Base-by-base conservation (phyloP, 2,888 invertebrate species). In the Callyntrura sp. region DNA sequence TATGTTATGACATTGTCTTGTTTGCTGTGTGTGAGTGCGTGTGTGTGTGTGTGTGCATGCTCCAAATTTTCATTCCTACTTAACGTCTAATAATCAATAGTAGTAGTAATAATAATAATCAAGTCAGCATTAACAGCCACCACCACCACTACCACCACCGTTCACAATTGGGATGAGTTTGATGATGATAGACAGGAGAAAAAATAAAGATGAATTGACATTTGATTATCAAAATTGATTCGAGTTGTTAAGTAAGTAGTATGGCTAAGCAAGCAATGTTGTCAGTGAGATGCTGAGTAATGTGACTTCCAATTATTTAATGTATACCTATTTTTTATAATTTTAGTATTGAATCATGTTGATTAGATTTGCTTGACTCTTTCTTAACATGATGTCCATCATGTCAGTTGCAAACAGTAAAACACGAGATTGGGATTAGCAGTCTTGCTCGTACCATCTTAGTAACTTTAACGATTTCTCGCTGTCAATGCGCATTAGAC, bases 141-240 rank as follows among this genome's bases (percentile, higher is more conserved):
- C 55, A 76, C 6, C 5, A 23, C 11, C 1, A 20, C n/a, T n/a
- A n/a, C n/a, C n/a, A n/a, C n/a, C n/a, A n/a, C n/a, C 5, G 17
- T 3, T 43, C n/a, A 70, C 20, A 45, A 68, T 11, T 65, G 68
- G 14, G 68, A 68, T 68, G 68, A 35, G 35, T 68, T 70, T 79
- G 79, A 79, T 60, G 60, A 51, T 84, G 89, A 90, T 79, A 81
- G 85, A 73, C 89, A 90, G 65, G 25, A 70, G 73, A 14, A 70
- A 79, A 88, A 85, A 85, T 78, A 68, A 60, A 84, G n/a, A 65
- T 45, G 73, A 88, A 83, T 88, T 90, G 89, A 90, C 89, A 81
- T 25, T 68, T 57, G 85, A 81, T 85, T 85, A 85, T 85, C 81
- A 35, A 20, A 48, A 25, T 48, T 57, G 17, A 35, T 20, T 20